Evolutionary conservation across 2,797 vertebrate genomes (phyloP), one percentile per base, ranked within the genome.

Genomic region (Meriones psammophilus): DNA sequence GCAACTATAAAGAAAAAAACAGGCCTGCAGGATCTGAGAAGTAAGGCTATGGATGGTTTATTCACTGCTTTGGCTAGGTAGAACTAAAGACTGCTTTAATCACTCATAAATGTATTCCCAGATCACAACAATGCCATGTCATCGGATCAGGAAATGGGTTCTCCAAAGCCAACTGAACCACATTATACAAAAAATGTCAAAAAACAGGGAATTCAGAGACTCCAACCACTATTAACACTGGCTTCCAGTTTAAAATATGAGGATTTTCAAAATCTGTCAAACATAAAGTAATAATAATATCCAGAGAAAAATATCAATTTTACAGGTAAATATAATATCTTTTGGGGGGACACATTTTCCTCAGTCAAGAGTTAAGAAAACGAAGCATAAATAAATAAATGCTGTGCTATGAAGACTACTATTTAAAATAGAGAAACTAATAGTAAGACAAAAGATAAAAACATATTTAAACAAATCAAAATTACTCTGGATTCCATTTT

Each of bases 161-260:
- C 26, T 91, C 10, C 26, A 86, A 92, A 86, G 56, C 56, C 68
- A 92, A 56, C 56, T 64, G 10, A 68, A 46, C 78, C 18, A 46
- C 74, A 77, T 76, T 80, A 66, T 26, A 91, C 86, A 88, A 94
- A 85, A 14, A 8, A 58, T 64, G 46, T 66, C 54, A 60, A 89
- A 88, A 80, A 56, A 84, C 1, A 60, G 28, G 46, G 68, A 81
- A 85, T 79, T 96, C 50, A 94, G 42, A 91, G 8, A 92, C 33
- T 76, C 13, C 42, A 42, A 94, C 84, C 13, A 76, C 50, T 66
- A 85, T 36, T 33, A 88, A 50, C 36, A n/a, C 50, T 86, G 58
- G 18, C 3, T 13, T 92, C 90, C 18, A 62, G 26, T 68, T 95
- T 94, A 92, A 92, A 96, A 90, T 89, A 28, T 88, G 22, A 93